Conservation (phyloP, 2,113 vertebrate genomes). For the Taurulus bubalis region DNA sequence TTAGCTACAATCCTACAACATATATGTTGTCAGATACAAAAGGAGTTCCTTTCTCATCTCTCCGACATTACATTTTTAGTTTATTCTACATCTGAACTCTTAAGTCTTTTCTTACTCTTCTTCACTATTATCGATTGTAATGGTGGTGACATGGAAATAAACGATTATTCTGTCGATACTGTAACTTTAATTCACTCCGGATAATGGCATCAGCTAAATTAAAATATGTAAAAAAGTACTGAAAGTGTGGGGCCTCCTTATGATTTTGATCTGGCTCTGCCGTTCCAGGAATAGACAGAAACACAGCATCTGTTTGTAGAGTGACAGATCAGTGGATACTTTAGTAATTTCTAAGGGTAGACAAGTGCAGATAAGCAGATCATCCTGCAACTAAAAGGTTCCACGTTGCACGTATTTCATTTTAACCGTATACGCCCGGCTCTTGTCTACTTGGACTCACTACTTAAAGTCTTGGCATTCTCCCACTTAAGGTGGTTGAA, state of each 20-base stretch:
- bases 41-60: not conserved
- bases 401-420: constrained; percentile 9
- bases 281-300: not conserved
- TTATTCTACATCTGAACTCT: not conserved
- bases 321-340: not conserved
- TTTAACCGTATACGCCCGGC: not conserved
- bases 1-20: constrained; percentile 40
- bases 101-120: not conserved
- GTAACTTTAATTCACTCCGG: not conserved
- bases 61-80: not conserved
- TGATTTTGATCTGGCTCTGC: not conserved
- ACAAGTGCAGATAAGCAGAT: not conserved
- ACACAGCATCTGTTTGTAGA: not conserved
- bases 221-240: not conserved
- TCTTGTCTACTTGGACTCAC: not conserved
- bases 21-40: constrained; percentile 10
- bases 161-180: not conserved
- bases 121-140: not conserved
- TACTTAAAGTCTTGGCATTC: constrained; percentile 4
- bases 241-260: not conserved
- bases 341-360: not conserved
- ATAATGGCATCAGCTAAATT: not conserved
- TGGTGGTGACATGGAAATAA: not conserved
- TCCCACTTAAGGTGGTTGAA: constrained; percentile 37
- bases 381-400: constrained; percentile 8